phyloP scores from a whole-genome alignment of 2,113 vertebrate species.

The Leptosomus discolor region DNA sequence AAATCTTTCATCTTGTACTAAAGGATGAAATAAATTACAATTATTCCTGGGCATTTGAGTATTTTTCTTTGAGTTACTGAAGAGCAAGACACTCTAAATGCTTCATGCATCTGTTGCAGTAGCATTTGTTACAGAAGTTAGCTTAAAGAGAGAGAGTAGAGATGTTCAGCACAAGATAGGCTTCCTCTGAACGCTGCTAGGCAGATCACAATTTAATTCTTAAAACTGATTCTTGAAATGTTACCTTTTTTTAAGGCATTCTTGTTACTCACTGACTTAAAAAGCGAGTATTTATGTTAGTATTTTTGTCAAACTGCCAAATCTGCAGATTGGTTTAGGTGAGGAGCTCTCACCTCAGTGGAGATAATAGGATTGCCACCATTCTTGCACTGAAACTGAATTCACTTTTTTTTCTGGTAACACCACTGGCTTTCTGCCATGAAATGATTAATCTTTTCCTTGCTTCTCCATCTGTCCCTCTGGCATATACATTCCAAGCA shows the following conservation, averaged over 20 bases:
- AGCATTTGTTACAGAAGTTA: background rate
- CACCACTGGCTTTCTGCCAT: constrained; percentile 19
- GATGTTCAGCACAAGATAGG: background rate
- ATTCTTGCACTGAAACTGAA: background rate
- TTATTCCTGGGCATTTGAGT: background rate
- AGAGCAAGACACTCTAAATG: background rate
- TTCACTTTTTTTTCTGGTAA: background rate
- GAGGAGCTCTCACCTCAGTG: background rate
- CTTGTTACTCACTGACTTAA: background rate
- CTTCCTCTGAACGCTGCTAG: background rate
- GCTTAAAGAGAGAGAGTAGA: background rate
- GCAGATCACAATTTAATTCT: background rate
- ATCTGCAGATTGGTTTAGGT: background rate
- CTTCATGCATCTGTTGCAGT: background rate
- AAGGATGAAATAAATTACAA: background rate
- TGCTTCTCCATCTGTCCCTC: constrained; percentile 57
- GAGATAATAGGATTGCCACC: background rate
- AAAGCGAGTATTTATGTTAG: background rate
- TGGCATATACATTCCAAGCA: background rate
- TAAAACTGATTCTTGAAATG: background rate
- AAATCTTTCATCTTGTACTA: background rate
- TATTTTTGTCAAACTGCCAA: background rate
- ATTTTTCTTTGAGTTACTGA: background rate
- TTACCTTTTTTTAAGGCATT: background rate
- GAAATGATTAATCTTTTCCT: constrained; percentile 61